Evolutionary conservation across 2,797 vertebrate genomes (phyloP), one percentile per base, ranked within the genome.

Genomic region (Peromyscus attwateri): DNA sequence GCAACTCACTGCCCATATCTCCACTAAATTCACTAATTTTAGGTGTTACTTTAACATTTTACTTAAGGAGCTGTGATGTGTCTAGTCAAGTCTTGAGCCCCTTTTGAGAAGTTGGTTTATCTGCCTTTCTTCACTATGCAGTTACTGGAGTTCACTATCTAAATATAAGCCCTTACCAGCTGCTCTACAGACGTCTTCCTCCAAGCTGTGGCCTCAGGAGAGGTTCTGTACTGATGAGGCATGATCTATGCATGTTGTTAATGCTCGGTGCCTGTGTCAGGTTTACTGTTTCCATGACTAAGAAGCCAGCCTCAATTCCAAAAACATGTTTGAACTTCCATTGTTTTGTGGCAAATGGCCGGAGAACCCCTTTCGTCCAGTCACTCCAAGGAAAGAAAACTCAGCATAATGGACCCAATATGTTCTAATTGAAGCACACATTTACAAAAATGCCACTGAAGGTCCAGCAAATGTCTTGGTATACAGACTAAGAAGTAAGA

Each of bases 11-110:
- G 12, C 76, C 40, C 25, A 29, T 3, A 31, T 49, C 21, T 87
- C 37, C 3, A 73, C 29, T 37, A 92, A 88, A 95, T 43, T 77
- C 12, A 40, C 49, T 87, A 66, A 40, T 87, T 80, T 91, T 70
- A 92, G 49, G 27, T 40, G 34, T 71, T 60, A 94, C n/a, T 87
- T 92, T 49, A 73, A 87, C 91, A 43, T n/a, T 49, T 60, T 60
- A 75, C 16, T 82, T 77, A 82, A 25, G 31, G 52, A 57, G 21
- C 52, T 84, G 46, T 16, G 7, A 90, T 29, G 34, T 29, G 19
- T 52, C 84, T 49, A 34, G 12, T 89, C 57, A 89, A 43, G 9
- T 31, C 43, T 73, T 81, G 43, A 21, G 85, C 12, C 34, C 25
- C 46, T 10, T 77, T n/a, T 57, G 68, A 62, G 71, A 43, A 70